phyloP scores from a whole-genome alignment of 2,113 vertebrate genomes.

The Fulica atra region DNA sequence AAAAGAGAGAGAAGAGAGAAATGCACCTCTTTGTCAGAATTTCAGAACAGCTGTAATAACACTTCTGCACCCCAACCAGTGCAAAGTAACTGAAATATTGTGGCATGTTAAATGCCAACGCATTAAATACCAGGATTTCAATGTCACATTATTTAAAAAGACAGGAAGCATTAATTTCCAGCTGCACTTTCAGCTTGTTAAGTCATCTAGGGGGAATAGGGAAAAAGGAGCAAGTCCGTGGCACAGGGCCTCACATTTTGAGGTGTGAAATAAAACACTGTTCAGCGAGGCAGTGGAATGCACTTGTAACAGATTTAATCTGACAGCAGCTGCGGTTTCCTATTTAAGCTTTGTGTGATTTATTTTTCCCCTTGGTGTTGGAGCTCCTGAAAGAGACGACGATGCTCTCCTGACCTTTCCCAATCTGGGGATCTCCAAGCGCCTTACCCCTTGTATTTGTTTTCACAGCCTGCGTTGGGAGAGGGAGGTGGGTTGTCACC shows the following conservation, averaged over 20 bases:
- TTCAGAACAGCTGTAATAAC: constrained; percentile 90
- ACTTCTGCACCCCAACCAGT: constrained; percentile 78
- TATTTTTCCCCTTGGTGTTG: constrained; percentile 32
- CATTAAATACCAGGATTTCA: constrained; percentile 77
- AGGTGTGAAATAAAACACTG: constrained; percentile 65
- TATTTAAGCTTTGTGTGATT: constrained; percentile 37
- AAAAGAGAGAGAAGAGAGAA: constrained; percentile 61
- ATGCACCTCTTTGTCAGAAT: constrained; percentile 86
- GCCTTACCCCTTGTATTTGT: neutral
- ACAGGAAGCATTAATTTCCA: constrained; percentile 84
- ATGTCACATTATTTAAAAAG: constrained; percentile 81
- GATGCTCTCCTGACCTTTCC: constrained; percentile 43
- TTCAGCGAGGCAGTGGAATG: constrained; percentile 33
- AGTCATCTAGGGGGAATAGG: constrained; percentile 58
- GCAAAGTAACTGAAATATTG: constrained; percentile 84
- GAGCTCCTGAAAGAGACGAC: constrained; percentile 29
- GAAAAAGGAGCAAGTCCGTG: constrained; percentile 55
- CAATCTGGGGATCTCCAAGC: neutral
- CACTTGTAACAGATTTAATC: constrained; percentile 65
- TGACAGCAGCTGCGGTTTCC: constrained; percentile 68
- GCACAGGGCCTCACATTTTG: constrained; percentile 56
- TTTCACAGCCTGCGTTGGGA: neutral
- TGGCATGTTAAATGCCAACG: constrained; percentile 80
- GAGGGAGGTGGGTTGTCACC: neutral
- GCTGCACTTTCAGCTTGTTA: constrained; percentile 76